Evolutionary conservation across 2,888 invertebrate genomes (phyloP), one percentile per base, ranked within the genome.

Genomic region (Platycheirus rosarum): DNA sequence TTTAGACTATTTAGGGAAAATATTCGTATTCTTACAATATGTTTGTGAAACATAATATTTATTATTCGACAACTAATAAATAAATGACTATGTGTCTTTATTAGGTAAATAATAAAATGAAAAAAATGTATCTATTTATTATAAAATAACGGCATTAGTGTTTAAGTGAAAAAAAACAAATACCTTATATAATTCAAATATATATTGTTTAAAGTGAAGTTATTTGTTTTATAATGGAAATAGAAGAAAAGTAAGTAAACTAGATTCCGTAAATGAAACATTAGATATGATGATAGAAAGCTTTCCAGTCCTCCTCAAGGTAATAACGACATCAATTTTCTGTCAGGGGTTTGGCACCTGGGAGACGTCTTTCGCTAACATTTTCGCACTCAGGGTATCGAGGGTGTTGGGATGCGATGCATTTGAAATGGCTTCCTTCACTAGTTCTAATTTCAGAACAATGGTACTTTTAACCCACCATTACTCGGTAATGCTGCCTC

Each of bases 21-120:
- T 70, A 73, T 51, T 76, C 48, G 46, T 84, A 60, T 71, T 44
- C 44, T 26, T 60, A 68, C 63, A 53, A 65, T 63, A 84, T 51
- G 60, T 70, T 66, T 49, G 62, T 57, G 63, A 69, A 78, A 66
- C 75, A 70, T 65, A 37, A 20, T 62, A 84, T 85, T 85, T 84
- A 85, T 85, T 55, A 77, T 78, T 84, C 84, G 82, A 44, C 74
- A 69, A 26, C n/a, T 68, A 29, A 40, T 55, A 29, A 26, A 35
- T 48, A 60, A 46, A 37, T 14, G 35, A 49, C 35, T 35, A n/a
- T 16, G 35, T n/a, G n/a, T 48, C 49, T 46, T 46, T 29, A 40
- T 37, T 46, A 29, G 14, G 29, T 26, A 7, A 16, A n/a, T 40
- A 7, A 69, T n/a, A 32, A 26, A 23, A 35, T 20, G 1, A 40